These are phyloP conservation scores for Cebidichthys violaceus DNA, from an alignment of 2,113 vertebrate species.

Conservation along the genomic window DNA sequence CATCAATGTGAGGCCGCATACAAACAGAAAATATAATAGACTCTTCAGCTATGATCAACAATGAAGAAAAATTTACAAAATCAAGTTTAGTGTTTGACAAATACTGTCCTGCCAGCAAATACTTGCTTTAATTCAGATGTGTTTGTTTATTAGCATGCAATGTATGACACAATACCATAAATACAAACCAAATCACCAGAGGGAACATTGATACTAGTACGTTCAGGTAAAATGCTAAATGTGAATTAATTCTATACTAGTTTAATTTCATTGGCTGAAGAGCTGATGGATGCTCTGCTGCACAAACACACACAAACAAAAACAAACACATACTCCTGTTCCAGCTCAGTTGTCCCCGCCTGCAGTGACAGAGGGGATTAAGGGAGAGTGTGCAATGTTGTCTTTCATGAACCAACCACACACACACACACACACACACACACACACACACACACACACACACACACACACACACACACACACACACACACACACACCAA, in stretches of 20 bases:
- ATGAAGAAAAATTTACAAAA: not conserved
- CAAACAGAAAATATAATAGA: not conserved
- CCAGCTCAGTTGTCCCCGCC: slow-evolving; percentile 38
- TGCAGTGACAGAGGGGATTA: slow-evolving; percentile 44
- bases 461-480: not conserved
- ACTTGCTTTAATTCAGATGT: too few species aligned
- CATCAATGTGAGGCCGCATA: slow-evolving; percentile 5
- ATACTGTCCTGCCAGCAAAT: too few species aligned
- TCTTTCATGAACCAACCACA: slow-evolving; percentile 17
- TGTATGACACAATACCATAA: too few species aligned
- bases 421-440: slow-evolving; percentile 5
- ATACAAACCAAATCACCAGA: too few species aligned
- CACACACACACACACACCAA: not conserved
- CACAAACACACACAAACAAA: not conserved
- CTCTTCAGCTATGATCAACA: not conserved
- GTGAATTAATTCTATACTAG: not conserved
- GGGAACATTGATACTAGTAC: too few species aligned
- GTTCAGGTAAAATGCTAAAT: not conserved
- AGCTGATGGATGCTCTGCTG: not conserved
- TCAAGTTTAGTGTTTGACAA: not conserved
- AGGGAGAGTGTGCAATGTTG: slow-evolving; percentile 22
- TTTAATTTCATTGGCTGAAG: not conserved
- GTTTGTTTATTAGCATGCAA: too few species aligned
- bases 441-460: not conserved
- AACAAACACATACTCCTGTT: slow-evolving; percentile 14